Conservation (phyloP, 2,113 vertebrate species). For the Sminthopsis crassicaudata region DNA sequence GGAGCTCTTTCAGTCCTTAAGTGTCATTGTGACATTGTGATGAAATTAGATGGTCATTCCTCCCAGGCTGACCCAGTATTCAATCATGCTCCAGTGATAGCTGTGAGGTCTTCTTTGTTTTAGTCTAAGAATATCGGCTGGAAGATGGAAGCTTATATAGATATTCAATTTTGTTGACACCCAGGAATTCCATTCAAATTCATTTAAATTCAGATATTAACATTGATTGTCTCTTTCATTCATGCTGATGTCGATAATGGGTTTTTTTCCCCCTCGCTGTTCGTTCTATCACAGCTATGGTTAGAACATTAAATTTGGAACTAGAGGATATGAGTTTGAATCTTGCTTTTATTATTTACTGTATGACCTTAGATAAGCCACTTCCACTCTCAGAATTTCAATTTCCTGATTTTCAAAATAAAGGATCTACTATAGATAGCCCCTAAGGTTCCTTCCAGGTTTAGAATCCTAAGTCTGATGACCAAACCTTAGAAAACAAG, state of each 20-base stretch:
- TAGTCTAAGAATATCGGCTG: neutral
- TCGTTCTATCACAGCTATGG: neutral
- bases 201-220: constrained; percentile 43
- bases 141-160: neutral
- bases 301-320: constrained; percentile 13
- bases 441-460: neutral
- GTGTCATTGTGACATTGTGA: constrained; percentile 18
- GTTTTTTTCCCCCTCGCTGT: neutral
- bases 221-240: neutral
- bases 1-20: neutral
- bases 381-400: neutral
- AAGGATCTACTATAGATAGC: neutral
- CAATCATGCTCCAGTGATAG: neutral
- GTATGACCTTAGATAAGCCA: neutral
- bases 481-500: no score
- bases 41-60: constrained; percentile 5
- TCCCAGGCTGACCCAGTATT: constrained; percentile 11
- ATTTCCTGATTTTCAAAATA: neutral
- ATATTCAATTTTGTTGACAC: neutral
- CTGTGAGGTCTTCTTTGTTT: neutral
- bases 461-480: neutral
- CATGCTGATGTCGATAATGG: neutral
- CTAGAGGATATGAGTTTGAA: neutral
- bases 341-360: neutral
- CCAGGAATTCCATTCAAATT: constrained; percentile 36